Percentiles rank a stretch among this genome's conserved stretches.
phyloP scores from a whole-genome alignment of 2,797 vertebrate species.

The Pampus argenteus region DNA sequence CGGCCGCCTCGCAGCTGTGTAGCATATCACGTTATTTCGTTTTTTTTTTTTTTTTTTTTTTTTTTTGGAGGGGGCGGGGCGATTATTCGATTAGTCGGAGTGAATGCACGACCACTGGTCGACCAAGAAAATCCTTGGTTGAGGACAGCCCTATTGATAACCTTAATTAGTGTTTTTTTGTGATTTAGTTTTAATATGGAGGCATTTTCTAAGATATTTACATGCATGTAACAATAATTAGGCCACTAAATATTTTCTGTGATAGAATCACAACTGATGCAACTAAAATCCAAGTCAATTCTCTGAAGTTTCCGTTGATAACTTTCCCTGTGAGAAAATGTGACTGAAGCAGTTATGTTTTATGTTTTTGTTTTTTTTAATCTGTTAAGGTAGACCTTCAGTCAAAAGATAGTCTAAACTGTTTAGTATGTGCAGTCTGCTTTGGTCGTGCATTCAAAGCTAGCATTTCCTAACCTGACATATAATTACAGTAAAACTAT shows the following conservation, averaged over 20 bases:
- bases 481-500: constrained; percentile 10
- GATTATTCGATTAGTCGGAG: too few relatives aligned
- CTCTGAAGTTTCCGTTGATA: neutral
- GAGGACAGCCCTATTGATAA: too few relatives aligned
- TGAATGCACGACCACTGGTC: too few relatives aligned
- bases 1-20: too few relatives aligned
- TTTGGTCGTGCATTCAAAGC: neutral
- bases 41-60: too few relatives aligned
- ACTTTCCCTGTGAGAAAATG: neutral
- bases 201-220: neutral
- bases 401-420: constrained; percentile 4
- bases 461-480: neutral
- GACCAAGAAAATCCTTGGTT: too few relatives aligned
- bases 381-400: constrained; percentile 3
- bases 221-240: neutral
- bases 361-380: neutral
- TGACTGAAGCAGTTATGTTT: neutral
- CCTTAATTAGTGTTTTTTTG: too few relatives aligned
- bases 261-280: neutral
- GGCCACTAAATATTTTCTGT: neutral
- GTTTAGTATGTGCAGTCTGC: constrained; percentile 21
- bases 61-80: too few relatives aligned
- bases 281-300: neutral
- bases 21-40: too few relatives aligned
- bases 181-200: neutral